Evolutionary conservation across 2,113 vertebrate genomes (phyloP).

Genomic region (Carassius gibelio): DNA sequence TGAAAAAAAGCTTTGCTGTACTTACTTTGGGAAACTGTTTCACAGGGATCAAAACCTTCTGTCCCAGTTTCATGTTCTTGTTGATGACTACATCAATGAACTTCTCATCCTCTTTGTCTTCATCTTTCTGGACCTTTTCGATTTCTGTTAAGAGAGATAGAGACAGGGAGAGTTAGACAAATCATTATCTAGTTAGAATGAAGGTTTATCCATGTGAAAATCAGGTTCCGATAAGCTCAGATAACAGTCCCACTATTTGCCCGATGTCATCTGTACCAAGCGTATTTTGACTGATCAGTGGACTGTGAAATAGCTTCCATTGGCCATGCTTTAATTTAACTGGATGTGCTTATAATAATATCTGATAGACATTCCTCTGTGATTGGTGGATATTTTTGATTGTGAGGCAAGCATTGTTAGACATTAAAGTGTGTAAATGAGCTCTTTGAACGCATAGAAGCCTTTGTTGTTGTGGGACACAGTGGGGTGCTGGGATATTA

Average conservation of each 20-base stretch:
- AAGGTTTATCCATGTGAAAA: neutral
- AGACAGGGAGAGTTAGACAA: neutral
- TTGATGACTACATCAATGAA: constrained; percentile 99
- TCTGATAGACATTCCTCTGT: constrained; percentile 53
- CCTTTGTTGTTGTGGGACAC: constrained; percentile 31
- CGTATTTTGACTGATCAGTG: constrained; percentile 55
- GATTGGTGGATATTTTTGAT: constrained; percentile 47
- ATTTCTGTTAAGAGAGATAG: constrained; percentile 81
- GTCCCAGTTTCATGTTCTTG: constrained; percentile 99
- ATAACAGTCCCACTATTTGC: neutral
- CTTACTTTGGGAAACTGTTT: constrained; percentile 99
- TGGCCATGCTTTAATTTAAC: constrained; percentile 62
- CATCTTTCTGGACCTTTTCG: constrained; percentile 94
- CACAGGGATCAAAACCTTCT: constrained; percentile 97
- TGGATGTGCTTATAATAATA: constrained; percentile 59
- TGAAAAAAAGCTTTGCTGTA: constrained; percentile 11
- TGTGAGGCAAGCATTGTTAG: constrained; percentile 23
- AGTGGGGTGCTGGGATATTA: constrained; percentile 30
- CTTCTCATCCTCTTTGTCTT: constrained; percentile 94
- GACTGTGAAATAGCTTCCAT: constrained; percentile 65
- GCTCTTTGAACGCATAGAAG: constrained; percentile 17
- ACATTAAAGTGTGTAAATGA: constrained; percentile 29
- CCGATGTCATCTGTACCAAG: constrained; percentile 43
- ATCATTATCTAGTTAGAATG: neutral
- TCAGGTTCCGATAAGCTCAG: constrained; percentile 43